These are phyloP conservation scores for Allacma fusca DNA, from an alignment of 2,888 invertebrate genomes.

Conservation along the genomic window DNA sequence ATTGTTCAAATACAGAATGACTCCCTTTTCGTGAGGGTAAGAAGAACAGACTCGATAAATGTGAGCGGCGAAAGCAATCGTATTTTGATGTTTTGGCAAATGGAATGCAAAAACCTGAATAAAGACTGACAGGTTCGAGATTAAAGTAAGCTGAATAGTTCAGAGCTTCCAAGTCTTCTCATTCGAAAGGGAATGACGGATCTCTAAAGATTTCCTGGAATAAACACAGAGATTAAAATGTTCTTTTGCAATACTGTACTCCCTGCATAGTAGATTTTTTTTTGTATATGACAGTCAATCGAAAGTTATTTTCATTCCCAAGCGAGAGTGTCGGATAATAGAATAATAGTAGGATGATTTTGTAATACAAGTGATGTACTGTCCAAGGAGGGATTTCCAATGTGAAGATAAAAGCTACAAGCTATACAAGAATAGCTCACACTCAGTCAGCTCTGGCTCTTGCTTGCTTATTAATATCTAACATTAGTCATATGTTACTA, in stretches of 20 bases:
- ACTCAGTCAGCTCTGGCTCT: too few relatives aligned
- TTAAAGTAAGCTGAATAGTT: constrained; percentile 25
- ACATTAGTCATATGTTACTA: too few relatives aligned
- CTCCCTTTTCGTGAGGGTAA: too few relatives aligned
- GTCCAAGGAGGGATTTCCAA: neutral
- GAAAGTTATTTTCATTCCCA: neutral
- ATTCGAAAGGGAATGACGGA: too few relatives aligned
- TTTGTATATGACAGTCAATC: constrained; percentile 22
- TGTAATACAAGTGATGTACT: neutral
- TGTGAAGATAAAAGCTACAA: too few relatives aligned
- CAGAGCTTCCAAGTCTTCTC: neutral
- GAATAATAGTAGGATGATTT: constrained; percentile 23
- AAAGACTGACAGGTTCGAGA: constrained; percentile 29
- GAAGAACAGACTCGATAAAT: too few relatives aligned
- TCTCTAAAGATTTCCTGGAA: neutral
- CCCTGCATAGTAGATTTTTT: neutral
- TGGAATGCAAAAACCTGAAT: constrained; percentile 9
- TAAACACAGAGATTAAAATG: neutral
- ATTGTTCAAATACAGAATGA: too few relatives aligned
- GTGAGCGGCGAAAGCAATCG: too few relatives aligned
- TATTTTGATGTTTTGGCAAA: too few relatives aligned
- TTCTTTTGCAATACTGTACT: neutral
- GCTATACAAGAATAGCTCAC: too few relatives aligned
- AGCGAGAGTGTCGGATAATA: neutral
- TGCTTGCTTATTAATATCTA: too few relatives aligned